phyloP scores from a whole-genome alignment of 2,888 invertebrate genomes.

The Balanococcus diminutus region DNA sequence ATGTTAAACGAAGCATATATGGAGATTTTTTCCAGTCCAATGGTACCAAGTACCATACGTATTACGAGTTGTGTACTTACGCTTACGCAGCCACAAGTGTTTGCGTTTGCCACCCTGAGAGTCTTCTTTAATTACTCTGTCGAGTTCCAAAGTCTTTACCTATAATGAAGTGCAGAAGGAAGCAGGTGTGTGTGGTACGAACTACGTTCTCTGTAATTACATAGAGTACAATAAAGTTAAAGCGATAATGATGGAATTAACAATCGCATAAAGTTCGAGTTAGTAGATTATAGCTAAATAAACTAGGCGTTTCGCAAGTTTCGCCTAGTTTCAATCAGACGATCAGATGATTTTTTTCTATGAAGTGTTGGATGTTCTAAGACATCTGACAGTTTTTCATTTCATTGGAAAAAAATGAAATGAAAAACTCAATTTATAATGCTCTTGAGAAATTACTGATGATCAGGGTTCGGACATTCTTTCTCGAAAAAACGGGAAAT shows the following conservation, averaged over 20 bases:
- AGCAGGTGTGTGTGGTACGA: background rate
- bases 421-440: no score
- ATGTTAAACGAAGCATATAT: background rate
- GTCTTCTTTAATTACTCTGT: background rate
- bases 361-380: background rate
- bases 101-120: background rate
- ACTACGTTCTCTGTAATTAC: background rate
- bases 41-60: background rate
- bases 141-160: no score
- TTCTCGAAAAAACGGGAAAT: no score
- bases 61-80: background rate
- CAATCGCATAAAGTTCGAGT: background rate
- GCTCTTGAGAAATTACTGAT: no score
- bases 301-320: background rate
- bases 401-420: no score
- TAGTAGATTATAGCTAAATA: background rate
- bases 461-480: no score
- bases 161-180: background rate
- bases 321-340: background rate
- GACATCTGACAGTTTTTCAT: no score
- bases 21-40: background rate
- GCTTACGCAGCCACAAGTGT: background rate
- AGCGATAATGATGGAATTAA: background rate
- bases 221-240: background rate
- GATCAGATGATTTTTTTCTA: background rate